Conservation (phyloP, 1,140 invertebrate genomes). For the Heterodera schachtii region DNA sequence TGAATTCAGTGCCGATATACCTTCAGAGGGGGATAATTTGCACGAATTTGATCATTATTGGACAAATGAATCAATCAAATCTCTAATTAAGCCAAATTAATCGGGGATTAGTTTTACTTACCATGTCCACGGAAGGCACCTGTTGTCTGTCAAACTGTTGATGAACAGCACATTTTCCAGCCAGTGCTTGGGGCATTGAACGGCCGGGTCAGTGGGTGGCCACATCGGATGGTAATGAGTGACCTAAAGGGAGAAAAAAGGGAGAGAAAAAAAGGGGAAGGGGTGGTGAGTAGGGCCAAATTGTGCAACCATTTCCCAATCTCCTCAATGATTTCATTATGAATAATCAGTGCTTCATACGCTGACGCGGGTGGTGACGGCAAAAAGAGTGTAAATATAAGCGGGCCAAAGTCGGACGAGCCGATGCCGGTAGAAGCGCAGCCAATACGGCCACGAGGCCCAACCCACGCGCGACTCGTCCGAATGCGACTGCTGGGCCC, state of each 20-base stretch:
- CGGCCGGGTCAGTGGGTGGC: constrained; percentile 65
- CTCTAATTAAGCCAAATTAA: no score
- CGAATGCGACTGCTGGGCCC: constrained; percentile 41
- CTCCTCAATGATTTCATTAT: no score
- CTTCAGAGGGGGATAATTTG: not conserved
- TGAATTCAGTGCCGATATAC: constrained; percentile 65
- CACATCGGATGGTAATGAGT: constrained; percentile 62
- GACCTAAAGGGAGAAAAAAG: not conserved
- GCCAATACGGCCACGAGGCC: constrained; percentile 62
- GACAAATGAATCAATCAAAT: not conserved
- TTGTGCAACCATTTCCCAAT: no score
- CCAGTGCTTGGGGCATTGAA: constrained; percentile 64
- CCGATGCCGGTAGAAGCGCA: constrained; percentile 62
- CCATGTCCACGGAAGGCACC: constrained; percentile 66
- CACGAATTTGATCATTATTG: no score
- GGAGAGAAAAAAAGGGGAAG: no score
- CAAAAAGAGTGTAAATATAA: constrained; percentile 62
- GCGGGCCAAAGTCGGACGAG: constrained; percentile 61
- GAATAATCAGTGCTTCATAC: constrained; percentile 42
- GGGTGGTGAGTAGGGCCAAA: no score
- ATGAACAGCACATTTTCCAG: constrained; percentile 63
- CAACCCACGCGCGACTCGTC: constrained; percentile 39
- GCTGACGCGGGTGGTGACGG: constrained; percentile 60
- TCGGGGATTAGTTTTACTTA: not conserved
- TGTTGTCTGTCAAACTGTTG: constrained; percentile 59